Base-by-base conservation (phyloP, 1,140 invertebrate species). In the Acromyrmex heyeri region DNA sequence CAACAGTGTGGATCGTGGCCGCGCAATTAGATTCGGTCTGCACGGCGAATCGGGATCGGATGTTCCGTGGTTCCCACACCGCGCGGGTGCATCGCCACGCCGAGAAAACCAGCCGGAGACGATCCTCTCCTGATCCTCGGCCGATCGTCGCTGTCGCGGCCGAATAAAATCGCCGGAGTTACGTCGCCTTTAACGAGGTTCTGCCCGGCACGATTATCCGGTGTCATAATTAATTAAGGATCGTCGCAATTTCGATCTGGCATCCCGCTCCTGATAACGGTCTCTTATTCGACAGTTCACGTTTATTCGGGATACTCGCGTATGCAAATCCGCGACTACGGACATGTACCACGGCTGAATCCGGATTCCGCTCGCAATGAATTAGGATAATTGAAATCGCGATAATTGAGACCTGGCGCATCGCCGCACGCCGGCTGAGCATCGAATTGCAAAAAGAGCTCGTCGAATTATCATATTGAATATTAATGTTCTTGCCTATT, bases 11-110 rank as follows among this genome's bases (percentile, higher is more conserved):
- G 69, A 83, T 83, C 79, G 77, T 53, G 48, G 77, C 62, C 62
- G 53, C 77, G 79, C 69, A 83, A 83, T 83, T 83, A 83, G 79
- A 83, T 75, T 83, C 79, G 79, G 79, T 83, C 79, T 73, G 79
- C 79, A 30, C 55, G 67, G 79, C 16, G 7, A 75, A 83, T 83
- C 79, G 69, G n/a, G 79, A 83, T 83, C 79, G 79, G 67, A 48
- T 34, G 30, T 83, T 50, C 79, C 79, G 38, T n/a, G n/a, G 79
- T 83, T 83, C 67, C 79, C 79, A 83, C 79, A 81, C 77, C 73
- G 55, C 10, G 72, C n/a, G 55, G n/a, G 8, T 21, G 65, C 64
- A 21, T 18, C 53, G 53, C 38, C 38, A 44, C 53, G 18, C 16
- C 53, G 53, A 55, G 53, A 18, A 18, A 55, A 18, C 5, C 14